Percentiles rank a stretch among this genome's conserved stretches.
Conservation (phyloP, 2,888 invertebrate species). For the Leptogaster cylindrica region DNA sequence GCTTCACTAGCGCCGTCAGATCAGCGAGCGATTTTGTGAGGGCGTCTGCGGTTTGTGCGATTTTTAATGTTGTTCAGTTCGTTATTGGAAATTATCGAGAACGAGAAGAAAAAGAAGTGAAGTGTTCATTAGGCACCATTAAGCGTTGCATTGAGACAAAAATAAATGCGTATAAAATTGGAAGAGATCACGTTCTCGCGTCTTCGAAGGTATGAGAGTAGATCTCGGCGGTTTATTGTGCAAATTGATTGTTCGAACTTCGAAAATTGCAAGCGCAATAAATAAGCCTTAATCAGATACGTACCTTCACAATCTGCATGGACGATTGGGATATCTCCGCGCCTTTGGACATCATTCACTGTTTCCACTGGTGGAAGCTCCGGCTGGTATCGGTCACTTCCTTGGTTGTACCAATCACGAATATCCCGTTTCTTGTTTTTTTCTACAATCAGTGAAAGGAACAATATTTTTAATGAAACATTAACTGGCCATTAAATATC, state of each 20-base stretch:
- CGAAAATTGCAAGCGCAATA: slow-evolving; percentile 7
- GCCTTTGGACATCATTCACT: slow-evolving; percentile 61
- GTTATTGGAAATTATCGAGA: slow-evolving; percentile 38
- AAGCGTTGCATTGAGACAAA: background rate
- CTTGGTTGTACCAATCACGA: slow-evolving; percentile 58
- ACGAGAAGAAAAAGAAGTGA: slow-evolving; percentile 11
- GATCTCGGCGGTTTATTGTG: background rate
- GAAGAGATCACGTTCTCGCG: slow-evolving; percentile 10
- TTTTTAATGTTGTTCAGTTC: slow-evolving; percentile 42
- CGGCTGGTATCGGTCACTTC: slow-evolving; percentile 55
- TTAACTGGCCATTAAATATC: no score
- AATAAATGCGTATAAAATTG: background rate
- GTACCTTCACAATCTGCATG: slow-evolving; percentile 67
- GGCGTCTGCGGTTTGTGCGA: slow-evolving; percentile 59
- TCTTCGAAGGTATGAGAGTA: background rate
- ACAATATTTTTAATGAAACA: no score
- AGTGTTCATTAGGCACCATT: slow-evolving; percentile 34
- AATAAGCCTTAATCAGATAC: slow-evolving; percentile 36
- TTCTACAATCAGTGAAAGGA: no score
- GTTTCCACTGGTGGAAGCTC: slow-evolving; percentile 57
- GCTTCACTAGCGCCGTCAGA: slow-evolving; percentile 71
- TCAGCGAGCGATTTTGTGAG: slow-evolving; percentile 72
- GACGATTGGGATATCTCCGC: slow-evolving; percentile 73
- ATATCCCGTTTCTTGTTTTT: slow-evolving; percentile 62
- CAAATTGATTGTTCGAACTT: slow-evolving; percentile 9